Evolutionary conservation across 2,113 vertebrate species (phyloP).

Genomic region (Cricetomys ansorgei): DNA sequence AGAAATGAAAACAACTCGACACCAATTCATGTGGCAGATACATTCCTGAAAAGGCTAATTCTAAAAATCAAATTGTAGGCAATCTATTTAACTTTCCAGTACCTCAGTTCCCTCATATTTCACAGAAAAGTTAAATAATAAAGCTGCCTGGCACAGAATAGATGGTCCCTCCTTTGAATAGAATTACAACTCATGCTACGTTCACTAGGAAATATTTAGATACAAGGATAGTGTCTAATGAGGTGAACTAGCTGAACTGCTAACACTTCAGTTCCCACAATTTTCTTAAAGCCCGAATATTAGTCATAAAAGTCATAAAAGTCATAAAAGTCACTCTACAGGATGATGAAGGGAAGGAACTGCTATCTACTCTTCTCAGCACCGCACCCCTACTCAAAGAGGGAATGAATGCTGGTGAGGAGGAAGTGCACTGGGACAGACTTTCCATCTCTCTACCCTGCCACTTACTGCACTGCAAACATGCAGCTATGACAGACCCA

Average conservation of each 20-base stretch:
- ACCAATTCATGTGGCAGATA: constrained; percentile 6
- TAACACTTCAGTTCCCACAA: background rate
- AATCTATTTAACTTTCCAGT: background rate
- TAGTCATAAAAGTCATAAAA: background rate
- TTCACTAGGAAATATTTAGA: constrained; percentile 19
- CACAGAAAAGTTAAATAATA: constrained; percentile 14
- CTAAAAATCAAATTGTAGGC: constrained; percentile 35
- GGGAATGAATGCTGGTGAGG: background rate
- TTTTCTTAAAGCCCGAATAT: background rate
- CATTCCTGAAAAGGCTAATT: constrained; percentile 34
- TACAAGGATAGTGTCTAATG: background rate
- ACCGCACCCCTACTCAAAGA: background rate
- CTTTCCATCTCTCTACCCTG: background rate
- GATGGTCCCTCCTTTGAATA: background rate
- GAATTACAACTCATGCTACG: constrained; percentile 6
- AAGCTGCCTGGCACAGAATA: background rate
- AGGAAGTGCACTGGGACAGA: background rate
- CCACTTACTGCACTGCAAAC: background rate
- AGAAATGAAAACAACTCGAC: constrained; percentile 2
- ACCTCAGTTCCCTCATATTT: background rate
- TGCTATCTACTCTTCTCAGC: background rate
- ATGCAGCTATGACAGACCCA: background rate
- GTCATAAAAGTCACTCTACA: background rate
- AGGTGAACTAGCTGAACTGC: background rate
- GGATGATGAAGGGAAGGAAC: background rate